These are phyloP conservation scores for Pangasius larnaudii DNA, from an alignment of 2,797 vertebrate genomes.

Conservation along the genomic window DNA sequence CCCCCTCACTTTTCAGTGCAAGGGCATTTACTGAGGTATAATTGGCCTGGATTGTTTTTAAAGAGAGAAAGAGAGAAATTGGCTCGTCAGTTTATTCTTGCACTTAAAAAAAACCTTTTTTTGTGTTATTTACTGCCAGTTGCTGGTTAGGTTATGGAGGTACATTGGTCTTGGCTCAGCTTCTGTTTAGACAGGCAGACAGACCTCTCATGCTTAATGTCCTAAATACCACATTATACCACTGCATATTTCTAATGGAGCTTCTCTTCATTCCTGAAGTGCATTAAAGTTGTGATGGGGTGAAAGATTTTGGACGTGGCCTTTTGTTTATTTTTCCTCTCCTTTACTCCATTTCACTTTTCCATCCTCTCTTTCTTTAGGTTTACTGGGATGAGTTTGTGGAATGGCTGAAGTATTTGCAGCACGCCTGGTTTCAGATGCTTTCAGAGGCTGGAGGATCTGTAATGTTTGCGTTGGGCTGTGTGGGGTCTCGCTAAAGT, in stretches of 20 bases:
- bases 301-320: conserved; percentile 28
- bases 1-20: conserved; percentile 49
- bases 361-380: conserved; percentile 13
- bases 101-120: conserved; percentile 39
- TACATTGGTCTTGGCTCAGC: conserved; percentile 47
- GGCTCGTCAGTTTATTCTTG: conserved; percentile 23
- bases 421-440: conserved; percentile 32
- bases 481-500: conserved; percentile 58
- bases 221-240: conserved; percentile 37
- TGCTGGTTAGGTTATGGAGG: conserved; percentile 26
- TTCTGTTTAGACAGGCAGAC: conserved; percentile 53
- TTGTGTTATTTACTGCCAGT: conserved; percentile 48
- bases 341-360: conserved; percentile 26
- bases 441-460: conserved; percentile 49
- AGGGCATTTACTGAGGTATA: conserved; percentile 58
- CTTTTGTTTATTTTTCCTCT: conserved; percentile 45
- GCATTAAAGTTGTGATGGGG: conserved; percentile 30
- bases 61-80: conserved; percentile 43
- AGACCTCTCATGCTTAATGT: conserved; percentile 47
- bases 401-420: conserved; percentile 44
- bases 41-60: conserved; percentile 53
- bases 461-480: conserved; percentile 60
- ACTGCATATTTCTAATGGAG: conserved; percentile 39
- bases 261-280: conserved; percentile 35
- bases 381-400: conserved; percentile 37